A percentile compares a stretch with the other conserved stretches of the same genome.
Evolutionary conservation across 2,797 vertebrate species (phyloP).

Genomic region (Acanthurus lineatus): DNA sequence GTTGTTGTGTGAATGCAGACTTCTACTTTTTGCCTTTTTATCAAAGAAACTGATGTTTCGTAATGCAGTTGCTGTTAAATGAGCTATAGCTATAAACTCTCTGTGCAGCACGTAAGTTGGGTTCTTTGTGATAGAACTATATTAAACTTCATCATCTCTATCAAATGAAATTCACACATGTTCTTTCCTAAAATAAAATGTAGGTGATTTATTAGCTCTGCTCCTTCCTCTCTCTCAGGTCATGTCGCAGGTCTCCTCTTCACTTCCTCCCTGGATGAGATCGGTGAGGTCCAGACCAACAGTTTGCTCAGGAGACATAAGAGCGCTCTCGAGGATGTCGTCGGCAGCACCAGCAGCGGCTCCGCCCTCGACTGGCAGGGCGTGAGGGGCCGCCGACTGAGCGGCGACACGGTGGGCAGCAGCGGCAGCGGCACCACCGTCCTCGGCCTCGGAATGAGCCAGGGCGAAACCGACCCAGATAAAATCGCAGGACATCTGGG

Average conservation of each 20-base stretch:
- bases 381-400: slow-evolving; percentile 78
- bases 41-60: neutral
- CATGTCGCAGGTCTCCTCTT: slow-evolving; percentile 84
- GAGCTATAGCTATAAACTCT: too few species aligned
- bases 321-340: slow-evolving; percentile 86
- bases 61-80: neutral
- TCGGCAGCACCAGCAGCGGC: slow-evolving; percentile 58
- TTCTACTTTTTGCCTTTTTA: neutral
- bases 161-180: neutral
- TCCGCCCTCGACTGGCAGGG: slow-evolving; percentile 82
- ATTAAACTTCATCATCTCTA: too few species aligned
- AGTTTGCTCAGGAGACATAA: slow-evolving; percentile 86
- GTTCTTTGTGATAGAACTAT: too few species aligned
- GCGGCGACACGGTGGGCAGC: slow-evolving; percentile 68
- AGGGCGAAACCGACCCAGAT: slow-evolving; percentile 76
- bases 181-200: too few species aligned
- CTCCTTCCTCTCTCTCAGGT: slow-evolving; percentile 52
- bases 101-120: too few species aligned
- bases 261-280: slow-evolving; percentile 82
- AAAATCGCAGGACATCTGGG: slow-evolving; percentile 78
- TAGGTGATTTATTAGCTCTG: neutral
- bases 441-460: slow-evolving; percentile 77
- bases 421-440: slow-evolving; percentile 66
- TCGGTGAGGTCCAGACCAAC: slow-evolving; percentile 83
- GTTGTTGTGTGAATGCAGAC: neutral